Conservation (phyloP, 2,113 vertebrate genomes). For the Psammodynastes pulverulentus region DNA sequence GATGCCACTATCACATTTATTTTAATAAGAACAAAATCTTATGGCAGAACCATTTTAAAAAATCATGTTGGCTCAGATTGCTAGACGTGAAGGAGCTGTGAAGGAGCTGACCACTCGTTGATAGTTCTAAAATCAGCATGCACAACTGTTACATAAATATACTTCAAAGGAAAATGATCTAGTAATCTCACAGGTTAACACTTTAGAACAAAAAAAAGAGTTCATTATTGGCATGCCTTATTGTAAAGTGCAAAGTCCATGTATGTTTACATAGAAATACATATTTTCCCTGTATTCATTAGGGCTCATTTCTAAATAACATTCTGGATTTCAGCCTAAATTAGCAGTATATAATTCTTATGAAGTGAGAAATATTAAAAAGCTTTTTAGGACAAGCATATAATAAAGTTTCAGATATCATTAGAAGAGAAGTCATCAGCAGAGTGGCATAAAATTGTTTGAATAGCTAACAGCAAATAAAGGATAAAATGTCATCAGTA, state of each 20-base stretch:
- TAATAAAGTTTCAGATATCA: background rate
- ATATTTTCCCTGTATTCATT: background rate
- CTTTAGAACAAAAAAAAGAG: background rate
- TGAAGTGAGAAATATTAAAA: background rate
- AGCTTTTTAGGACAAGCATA: background rate
- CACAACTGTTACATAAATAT: slow-evolving; percentile 5
- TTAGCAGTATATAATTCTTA: background rate
- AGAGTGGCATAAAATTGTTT: background rate
- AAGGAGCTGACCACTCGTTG: background rate
- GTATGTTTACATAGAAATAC: background rate
- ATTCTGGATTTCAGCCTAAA: background rate
- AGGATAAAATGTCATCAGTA: background rate
- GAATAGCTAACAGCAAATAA: background rate
- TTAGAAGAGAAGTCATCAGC: background rate
- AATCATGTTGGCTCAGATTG: slow-evolving; percentile 1
- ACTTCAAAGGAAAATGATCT: slow-evolving; percentile 1
- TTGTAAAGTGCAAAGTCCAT: background rate
- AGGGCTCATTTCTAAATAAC: background rate
- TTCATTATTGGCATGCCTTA: background rate
- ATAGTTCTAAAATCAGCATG: slow-evolving; percentile 34
- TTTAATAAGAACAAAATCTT: background rate
- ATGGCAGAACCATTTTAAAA: background rate
- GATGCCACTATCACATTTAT: background rate
- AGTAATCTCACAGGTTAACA: slow-evolving; percentile 27
- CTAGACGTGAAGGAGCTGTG: slow-evolving; percentile 25